Evolutionary conservation across 2,888 invertebrate species (phyloP).

Genomic region (Ellobium chinense): DNA sequence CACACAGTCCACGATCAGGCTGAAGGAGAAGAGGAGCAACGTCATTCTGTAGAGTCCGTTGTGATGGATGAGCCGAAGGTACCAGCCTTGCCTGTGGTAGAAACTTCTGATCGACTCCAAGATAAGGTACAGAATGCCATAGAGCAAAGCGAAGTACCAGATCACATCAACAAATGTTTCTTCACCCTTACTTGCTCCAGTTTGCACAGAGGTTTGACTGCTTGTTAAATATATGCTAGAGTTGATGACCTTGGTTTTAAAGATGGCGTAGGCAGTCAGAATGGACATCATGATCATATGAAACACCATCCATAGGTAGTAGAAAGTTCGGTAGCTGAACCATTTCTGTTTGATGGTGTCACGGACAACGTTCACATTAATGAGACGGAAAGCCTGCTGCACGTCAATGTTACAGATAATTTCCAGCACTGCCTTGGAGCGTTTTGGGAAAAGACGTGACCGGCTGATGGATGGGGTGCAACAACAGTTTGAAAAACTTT

Average conservation of each 20-base stretch:
- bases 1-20: conserved; percentile 56
- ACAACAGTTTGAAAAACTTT: neutral
- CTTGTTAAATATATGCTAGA: neutral
- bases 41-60: conserved; percentile 58
- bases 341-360: conserved; percentile 64
- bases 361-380: conserved; percentile 57
- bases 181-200: neutral
- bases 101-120: neutral
- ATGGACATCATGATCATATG: conserved; percentile 57
- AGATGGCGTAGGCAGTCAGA: conserved; percentile 56
- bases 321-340: conserved; percentile 53
- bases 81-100: conserved; percentile 3
- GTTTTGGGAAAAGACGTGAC: neutral
- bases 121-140: neutral
- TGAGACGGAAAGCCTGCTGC: conserved; percentile 59
- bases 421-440: conserved; percentile 55
- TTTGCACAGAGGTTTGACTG: neutral
- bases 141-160: neutral
- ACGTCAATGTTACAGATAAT: conserved; percentile 60
- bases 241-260: conserved; percentile 20
- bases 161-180: conserved; percentile 5
- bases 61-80: conserved; percentile 50
- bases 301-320: conserved; percentile 57
- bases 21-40: conserved; percentile 55
- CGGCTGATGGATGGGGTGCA: neutral